These are phyloP conservation scores for Melinaea menophilus DNA, from an alignment of 2,888 invertebrate genomes.

Conservation along the genomic window DNA sequence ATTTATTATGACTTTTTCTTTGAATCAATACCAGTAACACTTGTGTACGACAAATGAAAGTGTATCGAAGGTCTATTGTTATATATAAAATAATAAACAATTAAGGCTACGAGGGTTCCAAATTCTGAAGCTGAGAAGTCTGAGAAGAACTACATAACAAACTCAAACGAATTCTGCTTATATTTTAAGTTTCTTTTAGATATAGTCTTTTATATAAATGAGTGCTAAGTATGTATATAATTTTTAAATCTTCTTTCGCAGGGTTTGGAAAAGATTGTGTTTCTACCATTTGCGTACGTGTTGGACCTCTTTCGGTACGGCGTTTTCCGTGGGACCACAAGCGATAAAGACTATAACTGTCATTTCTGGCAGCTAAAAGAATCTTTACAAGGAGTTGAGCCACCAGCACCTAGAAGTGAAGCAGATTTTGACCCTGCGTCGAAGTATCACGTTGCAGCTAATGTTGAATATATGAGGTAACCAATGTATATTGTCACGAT, in stretches of 20 bases:
- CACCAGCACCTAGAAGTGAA: constrained; percentile 79
- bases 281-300: constrained; percentile 83
- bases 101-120: too few relatives aligned
- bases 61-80: too few relatives aligned
- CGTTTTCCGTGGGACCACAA: constrained; percentile 80
- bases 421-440: constrained; percentile 82
- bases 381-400: constrained; percentile 79
- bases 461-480: constrained; percentile 82
- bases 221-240: neutral
- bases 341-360: constrained; percentile 79
- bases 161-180: too few relatives aligned
- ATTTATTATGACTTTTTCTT: too few relatives aligned
- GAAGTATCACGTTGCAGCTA: constrained; percentile 82
- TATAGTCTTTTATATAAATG: neutral
- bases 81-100: too few relatives aligned
- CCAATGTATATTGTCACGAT: too few relatives aligned
- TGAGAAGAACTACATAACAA: too few relatives aligned
- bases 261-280: constrained; percentile 84
- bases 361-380: constrained; percentile 81
- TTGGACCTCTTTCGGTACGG: constrained; percentile 84
- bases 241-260: constrained; percentile 68
- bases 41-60: too few relatives aligned
- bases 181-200: too few relatives aligned
- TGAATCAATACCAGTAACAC: too few relatives aligned
- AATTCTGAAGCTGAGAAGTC: too few relatives aligned